phyloP scores from a whole-genome alignment of 2,888 invertebrate genomes.

The Linnaemya tessellans region DNA sequence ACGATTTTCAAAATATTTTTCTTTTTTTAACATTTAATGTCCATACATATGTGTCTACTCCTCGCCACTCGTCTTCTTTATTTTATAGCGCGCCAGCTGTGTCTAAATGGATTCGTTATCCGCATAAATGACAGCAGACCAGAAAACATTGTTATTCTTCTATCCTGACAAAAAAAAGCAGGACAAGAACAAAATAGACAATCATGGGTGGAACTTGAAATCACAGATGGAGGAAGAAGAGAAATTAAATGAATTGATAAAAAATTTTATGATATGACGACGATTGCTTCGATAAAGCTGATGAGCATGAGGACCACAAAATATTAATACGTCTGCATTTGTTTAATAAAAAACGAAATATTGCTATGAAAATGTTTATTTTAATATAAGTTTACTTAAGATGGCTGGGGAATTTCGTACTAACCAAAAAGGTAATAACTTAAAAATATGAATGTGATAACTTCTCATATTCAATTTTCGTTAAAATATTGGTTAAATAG shows the following conservation, averaged over 20 bases:
- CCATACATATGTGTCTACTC: slow-evolving; percentile 28
- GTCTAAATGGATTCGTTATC: slow-evolving; percentile 80
- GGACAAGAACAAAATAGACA: not conserved
- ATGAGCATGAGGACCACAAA: slow-evolving; percentile 46
- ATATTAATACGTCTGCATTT: slow-evolving; percentile 1
- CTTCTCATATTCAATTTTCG: too few species aligned
- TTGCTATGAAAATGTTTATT: not conserved
- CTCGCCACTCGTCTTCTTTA: slow-evolving; percentile 75
- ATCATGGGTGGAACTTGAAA: not conserved
- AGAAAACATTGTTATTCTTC: slow-evolving; percentile 68
- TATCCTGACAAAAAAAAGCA: not conserved
- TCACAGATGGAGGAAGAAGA: not conserved
- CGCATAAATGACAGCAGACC: slow-evolving; percentile 77
- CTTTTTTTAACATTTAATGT: slow-evolving; percentile 34
- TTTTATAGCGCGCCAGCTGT: slow-evolving; percentile 79
- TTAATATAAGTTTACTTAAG: slow-evolving; percentile 32
- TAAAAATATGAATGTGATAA: too few species aligned
- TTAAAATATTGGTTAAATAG: too few species aligned
- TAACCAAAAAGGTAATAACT: too few species aligned
- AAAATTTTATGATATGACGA: slow-evolving; percentile 39
- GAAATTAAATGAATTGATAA: slow-evolving; percentile 45
- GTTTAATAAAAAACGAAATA: slow-evolving; percentile 5
- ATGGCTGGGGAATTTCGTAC: too few species aligned
- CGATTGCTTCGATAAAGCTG: slow-evolving; percentile 36
- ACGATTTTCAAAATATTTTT: not conserved